Evolutionary conservation across 2,888 invertebrate species (phyloP).

Genomic region (Pedicia rivosa): DNA sequence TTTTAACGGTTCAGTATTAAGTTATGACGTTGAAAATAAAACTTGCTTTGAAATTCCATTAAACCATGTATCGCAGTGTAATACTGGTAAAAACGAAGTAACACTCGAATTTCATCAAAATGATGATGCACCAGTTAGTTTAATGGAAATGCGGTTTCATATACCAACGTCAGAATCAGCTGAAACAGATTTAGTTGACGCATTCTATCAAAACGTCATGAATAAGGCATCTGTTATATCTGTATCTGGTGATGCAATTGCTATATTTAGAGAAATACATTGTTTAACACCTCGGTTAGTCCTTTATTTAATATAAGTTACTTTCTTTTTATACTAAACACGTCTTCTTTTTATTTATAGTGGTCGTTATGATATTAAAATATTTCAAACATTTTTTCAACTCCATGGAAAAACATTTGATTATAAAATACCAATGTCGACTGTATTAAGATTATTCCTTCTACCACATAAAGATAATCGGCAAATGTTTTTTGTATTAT

Average conservation of each 20-base stretch:
- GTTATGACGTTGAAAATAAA: slow-evolving; percentile 66
- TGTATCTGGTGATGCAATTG: slow-evolving; percentile 94
- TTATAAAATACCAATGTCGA: slow-evolving; percentile 97
- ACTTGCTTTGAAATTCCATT: slow-evolving; percentile 94
- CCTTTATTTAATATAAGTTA: slow-evolving; percentile 4
- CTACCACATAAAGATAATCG: slow-evolving; percentile 95
- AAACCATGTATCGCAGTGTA: slow-evolving; percentile 89
- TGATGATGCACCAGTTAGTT: slow-evolving; percentile 92
- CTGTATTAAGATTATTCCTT: slow-evolving; percentile 84
- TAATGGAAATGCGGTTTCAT: slow-evolving; percentile 96
- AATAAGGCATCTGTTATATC: slow-evolving; percentile 95
- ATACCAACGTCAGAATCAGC: slow-evolving; percentile 82
- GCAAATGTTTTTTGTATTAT: slow-evolving; percentile 96
- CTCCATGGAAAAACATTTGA: slow-evolving; percentile 97
- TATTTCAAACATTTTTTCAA: slow-evolving; percentile 79
- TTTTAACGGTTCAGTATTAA: slow-evolving; percentile 75
- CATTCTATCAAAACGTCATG: slow-evolving; percentile 95
- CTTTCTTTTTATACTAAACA: slow-evolving; percentile 4
- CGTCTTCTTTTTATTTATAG: slow-evolving; percentile 4
- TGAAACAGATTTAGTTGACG: slow-evolving; percentile 85
- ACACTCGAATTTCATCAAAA: slow-evolving; percentile 98
- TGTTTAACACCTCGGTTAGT: slow-evolving; percentile 90
- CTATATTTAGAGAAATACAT: slow-evolving; percentile 90
- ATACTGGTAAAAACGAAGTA: slow-evolving; percentile 94
- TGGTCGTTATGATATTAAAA: slow-evolving; percentile 78